Evolutionary conservation across 2,113 vertebrate species (phyloP).

Genomic region (Chrysochloris asiatica): DNA sequence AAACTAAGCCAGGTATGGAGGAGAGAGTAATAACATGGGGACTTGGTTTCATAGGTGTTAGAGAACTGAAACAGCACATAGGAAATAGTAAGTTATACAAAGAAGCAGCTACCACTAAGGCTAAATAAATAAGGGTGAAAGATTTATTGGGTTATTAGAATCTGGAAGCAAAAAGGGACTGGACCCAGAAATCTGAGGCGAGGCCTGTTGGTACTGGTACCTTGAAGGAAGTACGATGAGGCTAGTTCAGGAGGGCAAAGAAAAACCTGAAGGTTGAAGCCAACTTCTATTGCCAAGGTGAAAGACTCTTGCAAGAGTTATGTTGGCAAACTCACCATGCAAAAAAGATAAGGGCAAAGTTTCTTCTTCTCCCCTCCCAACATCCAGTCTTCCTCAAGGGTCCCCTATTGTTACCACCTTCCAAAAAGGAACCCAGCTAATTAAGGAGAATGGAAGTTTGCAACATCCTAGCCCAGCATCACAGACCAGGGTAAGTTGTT

Average conservation of each 20-base stretch:
- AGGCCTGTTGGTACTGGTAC: background rate
- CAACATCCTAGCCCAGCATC: background rate
- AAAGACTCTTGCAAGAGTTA: background rate
- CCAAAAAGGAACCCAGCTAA: background rate
- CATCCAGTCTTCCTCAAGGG: background rate
- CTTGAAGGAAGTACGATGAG: background rate
- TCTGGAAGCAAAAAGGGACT: background rate
- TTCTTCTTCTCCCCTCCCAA: background rate
- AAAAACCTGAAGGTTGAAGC: background rate
- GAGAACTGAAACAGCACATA: background rate
- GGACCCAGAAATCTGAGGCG: background rate
- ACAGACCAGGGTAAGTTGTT: background rate
- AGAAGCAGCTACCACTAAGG: background rate
- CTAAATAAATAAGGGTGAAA: background rate
- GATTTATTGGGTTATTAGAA: background rate
- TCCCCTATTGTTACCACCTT: background rate
- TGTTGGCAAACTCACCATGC: background rate
- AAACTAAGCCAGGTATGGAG: conserved; percentile 24
- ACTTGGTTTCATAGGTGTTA: background rate
- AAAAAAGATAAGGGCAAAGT: background rate
- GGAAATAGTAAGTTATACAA: background rate
- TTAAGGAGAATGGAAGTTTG: background rate
- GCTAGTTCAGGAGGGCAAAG: background rate
- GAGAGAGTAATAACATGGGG: background rate
- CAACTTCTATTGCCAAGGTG: background rate